Evolutionary conservation across 2,888 invertebrate genomes (phyloP).

Genomic region (Autographa gamma): DNA sequence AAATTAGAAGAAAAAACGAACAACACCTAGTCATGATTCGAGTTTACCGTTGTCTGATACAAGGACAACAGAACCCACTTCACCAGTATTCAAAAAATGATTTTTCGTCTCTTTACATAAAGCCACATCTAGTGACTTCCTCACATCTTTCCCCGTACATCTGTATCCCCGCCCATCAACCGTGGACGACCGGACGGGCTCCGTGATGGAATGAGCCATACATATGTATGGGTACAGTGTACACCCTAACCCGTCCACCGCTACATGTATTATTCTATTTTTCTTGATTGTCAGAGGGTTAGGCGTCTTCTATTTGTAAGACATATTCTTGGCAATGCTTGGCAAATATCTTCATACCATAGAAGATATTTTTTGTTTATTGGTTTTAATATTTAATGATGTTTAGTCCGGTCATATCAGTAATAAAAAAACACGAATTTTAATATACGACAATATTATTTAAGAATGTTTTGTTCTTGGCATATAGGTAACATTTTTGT

Average conservation of each 20-base stretch:
- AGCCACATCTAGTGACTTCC: background rate
- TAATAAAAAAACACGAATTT: no score
- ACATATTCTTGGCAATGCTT: background rate
- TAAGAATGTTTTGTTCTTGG: no score
- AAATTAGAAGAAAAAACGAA: no score
- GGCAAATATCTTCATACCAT: no score
- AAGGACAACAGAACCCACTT: no score
- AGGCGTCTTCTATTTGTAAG: background rate
- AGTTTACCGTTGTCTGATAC: no score
- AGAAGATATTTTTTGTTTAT: background rate
- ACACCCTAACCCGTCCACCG: conserved; percentile 11
- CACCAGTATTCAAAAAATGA: no score
- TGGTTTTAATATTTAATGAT: background rate
- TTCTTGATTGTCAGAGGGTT: conserved; percentile 15
- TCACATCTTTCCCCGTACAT: conserved; percentile 5
- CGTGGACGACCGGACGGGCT: conserved; percentile 49
- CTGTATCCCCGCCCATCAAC: conserved; percentile 33
- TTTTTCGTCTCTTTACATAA: no score
- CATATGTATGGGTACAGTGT: conserved; percentile 42
- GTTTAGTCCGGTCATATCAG: no score
- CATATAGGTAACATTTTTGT: no score
- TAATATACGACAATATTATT: no score
- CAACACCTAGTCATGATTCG: no score
- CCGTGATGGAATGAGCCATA: conserved; percentile 52
- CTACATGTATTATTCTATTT: conserved; percentile 37